Evolutionary conservation across 2,888 invertebrate genomes (phyloP).

Genomic region (Synanthedon formicaeformis): DNA sequence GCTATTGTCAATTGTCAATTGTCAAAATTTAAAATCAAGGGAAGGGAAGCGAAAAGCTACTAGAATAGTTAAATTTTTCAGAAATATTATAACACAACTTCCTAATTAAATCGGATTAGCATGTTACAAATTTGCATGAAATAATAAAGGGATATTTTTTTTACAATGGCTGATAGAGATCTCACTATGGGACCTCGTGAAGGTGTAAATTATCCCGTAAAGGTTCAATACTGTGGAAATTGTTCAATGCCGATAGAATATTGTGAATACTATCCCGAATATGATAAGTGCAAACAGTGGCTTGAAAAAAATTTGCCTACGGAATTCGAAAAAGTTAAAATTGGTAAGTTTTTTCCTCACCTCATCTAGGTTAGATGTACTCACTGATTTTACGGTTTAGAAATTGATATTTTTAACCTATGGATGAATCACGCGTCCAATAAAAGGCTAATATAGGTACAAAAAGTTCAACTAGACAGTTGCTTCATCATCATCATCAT

Average conservation of each 20-base stretch:
- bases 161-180: constrained; percentile 68
- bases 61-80: not conserved
- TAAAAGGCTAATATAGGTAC: not conserved
- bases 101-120: too few relatives aligned
- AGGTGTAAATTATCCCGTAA: constrained; percentile 84
- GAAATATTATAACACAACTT: too few relatives aligned
- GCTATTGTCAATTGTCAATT: too few relatives aligned
- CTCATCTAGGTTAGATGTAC: constrained; percentile 8
- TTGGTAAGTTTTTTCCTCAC: constrained; percentile 55
- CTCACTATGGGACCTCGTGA: constrained; percentile 75
- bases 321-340: constrained; percentile 90
- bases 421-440: not conserved
- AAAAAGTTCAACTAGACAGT: too few relatives aligned
- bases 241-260: constrained; percentile 97
- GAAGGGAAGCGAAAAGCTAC: too few relatives aligned
- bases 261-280: constrained; percentile 98
- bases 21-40: too few relatives aligned
- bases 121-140: too few relatives aligned
- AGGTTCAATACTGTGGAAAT: constrained; percentile 92
- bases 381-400: not conserved
- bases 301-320: constrained; percentile 93
- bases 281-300: constrained; percentile 98
- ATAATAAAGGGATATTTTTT: too few relatives aligned
- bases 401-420: not conserved
- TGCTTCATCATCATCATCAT: too few relatives aligned